These are phyloP conservation scores for Tenualosa ilisha DNA, from an alignment of 2,797 vertebrate species.

Conservation along the genomic window DNA sequence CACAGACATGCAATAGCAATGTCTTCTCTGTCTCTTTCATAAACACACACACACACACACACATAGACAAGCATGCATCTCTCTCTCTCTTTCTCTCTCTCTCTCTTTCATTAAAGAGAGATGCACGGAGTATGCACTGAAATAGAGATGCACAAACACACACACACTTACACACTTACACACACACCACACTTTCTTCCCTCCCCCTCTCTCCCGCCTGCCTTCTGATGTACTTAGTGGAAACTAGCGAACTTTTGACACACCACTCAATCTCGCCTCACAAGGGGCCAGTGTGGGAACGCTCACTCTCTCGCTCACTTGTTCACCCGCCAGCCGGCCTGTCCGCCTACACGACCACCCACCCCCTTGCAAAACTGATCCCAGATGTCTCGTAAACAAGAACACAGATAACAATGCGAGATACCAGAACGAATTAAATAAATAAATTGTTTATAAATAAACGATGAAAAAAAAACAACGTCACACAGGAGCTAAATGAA, in stretches of 20 bases:
- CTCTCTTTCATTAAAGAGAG: no score
- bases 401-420: not conserved
- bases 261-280: not conserved
- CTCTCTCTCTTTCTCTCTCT: no score
- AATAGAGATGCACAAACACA: no score
- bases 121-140: no score
- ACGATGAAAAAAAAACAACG: not conserved
- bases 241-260: conserved; percentile 16
- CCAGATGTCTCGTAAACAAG: not conserved
- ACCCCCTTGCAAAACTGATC: not conserved
- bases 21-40: no score
- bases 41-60: no score
- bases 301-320: not conserved
- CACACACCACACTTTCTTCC: no score
- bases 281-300: not conserved
- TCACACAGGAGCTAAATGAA: not conserved
- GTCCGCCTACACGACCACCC: not conserved
- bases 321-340: not conserved
- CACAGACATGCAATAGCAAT: no score
- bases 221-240: not conserved
- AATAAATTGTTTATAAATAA: not conserved
- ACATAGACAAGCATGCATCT: no score
- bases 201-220: not conserved
- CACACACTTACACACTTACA: no score
- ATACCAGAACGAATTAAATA: not conserved